phyloP scores from a whole-genome alignment of 2,113 vertebrate genomes.

The Malurus cyaneus region DNA sequence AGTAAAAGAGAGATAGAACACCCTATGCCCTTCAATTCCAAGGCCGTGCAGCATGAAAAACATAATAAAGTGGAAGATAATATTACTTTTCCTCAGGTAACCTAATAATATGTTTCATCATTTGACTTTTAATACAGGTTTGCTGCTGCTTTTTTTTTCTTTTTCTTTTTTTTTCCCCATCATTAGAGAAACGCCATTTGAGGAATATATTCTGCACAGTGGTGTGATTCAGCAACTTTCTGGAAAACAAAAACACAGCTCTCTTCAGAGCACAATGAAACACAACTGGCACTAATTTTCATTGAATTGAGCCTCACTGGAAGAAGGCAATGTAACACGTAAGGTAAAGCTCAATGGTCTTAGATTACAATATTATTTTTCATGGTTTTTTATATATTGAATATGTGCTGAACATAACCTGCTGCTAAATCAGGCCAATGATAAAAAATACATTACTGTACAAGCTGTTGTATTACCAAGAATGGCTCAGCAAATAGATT shows the following conservation, averaged over 20 bases:
- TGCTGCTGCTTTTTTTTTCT: not conserved
- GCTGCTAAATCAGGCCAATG: not conserved
- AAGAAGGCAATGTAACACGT: not conserved
- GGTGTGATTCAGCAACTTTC: constrained; percentile 55
- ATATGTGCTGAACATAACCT: not conserved
- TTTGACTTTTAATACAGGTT: not conserved
- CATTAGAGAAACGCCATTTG: not conserved
- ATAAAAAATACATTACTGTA: not conserved
- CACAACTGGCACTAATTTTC: constrained; percentile 11
- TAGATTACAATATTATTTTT: not conserved
- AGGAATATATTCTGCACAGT: not conserved
- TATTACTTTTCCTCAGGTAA: not conserved
- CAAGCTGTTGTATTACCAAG: not conserved
- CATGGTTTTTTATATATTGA: not conserved
- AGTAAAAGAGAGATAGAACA: not conserved
- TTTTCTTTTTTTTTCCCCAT: not conserved
- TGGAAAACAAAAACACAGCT: not conserved
- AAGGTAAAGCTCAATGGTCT: not conserved
- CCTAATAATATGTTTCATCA: not conserved
- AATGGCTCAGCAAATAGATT: not conserved
- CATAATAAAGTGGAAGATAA: not conserved
- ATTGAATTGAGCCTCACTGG: not conserved
- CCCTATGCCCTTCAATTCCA: not conserved
- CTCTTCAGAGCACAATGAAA: not conserved
- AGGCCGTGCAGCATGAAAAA: not conserved